Evolutionary conservation across 2,888 invertebrate genomes (phyloP).

Genomic region (Tachina fera): DNA sequence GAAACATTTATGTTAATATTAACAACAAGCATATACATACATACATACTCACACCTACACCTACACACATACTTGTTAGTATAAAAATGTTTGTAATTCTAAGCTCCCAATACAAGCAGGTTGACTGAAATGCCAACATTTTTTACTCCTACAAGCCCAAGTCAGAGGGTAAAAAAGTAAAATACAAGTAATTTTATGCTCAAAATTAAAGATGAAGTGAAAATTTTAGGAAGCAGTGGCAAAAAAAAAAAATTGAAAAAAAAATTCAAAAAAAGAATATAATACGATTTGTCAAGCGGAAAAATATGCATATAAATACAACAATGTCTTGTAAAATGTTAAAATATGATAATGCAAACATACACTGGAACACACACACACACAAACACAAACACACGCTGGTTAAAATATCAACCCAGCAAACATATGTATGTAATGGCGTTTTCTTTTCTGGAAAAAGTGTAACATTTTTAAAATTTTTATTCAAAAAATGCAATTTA

Average conservation of each 20-base stretch:
- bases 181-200: slow-evolving; percentile 34
- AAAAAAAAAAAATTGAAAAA: not conserved
- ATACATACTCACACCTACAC: not conserved
- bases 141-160: not conserved
- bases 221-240: slow-evolving; percentile 23
- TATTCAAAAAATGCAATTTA: no score
- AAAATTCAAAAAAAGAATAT: not conserved
- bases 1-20: slow-evolving; percentile 40
- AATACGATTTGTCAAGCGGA: slow-evolving; percentile 59
- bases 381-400: not conserved
- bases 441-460: no score
- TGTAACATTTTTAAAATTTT: no score
- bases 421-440: no score
- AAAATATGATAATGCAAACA: slow-evolving; percentile 60
- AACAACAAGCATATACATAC: slow-evolving; percentile 4
- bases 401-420: no score
- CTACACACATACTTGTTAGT: slow-evolving; percentile 19
- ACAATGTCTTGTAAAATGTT: slow-evolving; percentile 53
- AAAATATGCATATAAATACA: slow-evolving; percentile 62
- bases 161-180: slow-evolving; percentile 16
- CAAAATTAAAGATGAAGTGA: slow-evolving; percentile 51
- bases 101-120: slow-evolving; percentile 33
- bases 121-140: not conserved
- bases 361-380: not conserved
- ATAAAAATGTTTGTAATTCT: slow-evolving; percentile 35